Evolutionary conservation across 2,888 invertebrate species (phyloP), one percentile per base, ranked within the genome.

Genomic region (Tetragnatha montana): DNA sequence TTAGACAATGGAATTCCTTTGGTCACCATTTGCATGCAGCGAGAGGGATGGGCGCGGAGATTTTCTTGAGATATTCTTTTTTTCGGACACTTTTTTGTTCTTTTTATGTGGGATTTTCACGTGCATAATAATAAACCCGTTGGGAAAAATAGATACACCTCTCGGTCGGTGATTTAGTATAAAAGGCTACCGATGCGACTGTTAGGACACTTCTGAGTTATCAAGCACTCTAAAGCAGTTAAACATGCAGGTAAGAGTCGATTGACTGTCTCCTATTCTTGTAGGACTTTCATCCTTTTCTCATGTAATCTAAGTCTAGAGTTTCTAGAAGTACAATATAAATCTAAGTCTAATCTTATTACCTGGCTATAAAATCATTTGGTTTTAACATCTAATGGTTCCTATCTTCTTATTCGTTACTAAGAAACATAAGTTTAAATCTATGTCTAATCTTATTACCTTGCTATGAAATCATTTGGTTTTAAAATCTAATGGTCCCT

Each of bases 1-100:
- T 89, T 84, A 81, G 85, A 89, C 89, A 89, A 89, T 89, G 71
- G 76, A 51, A 75, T 76, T 78, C 81, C 89, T 4, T 60, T 89
- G 78, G 89, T 74, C 89, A 49, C 81, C 60, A 85, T 89, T 89
- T 85, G 89, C 89, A 89, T 89, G 70, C 60, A 79, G 21, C 22
- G 75, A 21, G 60, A 85, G 81, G 71, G 81, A 81, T 89, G 89
- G 89, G 89, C 85, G 89, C 89, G 89, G 89, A 81, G 75, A 35
- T 75, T 81, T 84, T 87, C 51, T 22, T 12, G 60, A n/a, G n/a
- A n/a, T n/a, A n/a, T n/a, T n/a, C n/a, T n/a, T 60, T 60, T 60
- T 60, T 60, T 60, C 60, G 14, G 60, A 60, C 35, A 71, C 21
- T 74, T 51, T 75, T 78, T 68, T 78, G 68, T 81, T 75, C 50